These are phyloP conservation scores for Bergia sp. DNA, from an alignment of 92 coral and sea anemone genomes.

Conservation along the genomic window DNA sequence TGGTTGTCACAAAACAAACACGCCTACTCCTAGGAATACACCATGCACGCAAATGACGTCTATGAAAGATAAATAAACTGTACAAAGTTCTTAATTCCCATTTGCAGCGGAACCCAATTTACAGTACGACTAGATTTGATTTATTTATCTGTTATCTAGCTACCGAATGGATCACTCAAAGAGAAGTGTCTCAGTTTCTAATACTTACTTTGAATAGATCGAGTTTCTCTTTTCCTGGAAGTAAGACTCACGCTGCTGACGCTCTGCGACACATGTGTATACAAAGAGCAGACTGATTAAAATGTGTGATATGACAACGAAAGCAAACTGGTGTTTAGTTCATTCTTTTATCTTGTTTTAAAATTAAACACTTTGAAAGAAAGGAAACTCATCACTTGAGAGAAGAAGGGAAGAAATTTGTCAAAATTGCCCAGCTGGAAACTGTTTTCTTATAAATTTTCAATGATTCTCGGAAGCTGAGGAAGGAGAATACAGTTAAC, in stretches of 20 bases:
- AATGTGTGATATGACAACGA: background rate
- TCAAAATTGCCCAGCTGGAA: too few relatives aligned
- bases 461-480: background rate
- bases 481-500: background rate
- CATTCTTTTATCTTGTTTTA: background rate
- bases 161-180: background rate
- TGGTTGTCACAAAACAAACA: too few relatives aligned
- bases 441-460: background rate
- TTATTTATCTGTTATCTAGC: background rate
- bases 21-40: too few relatives aligned
- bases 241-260: background rate
- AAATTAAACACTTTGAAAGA: too few relatives aligned
- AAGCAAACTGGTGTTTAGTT: background rate
- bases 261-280: background rate
- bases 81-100: too few relatives aligned
- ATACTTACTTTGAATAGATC: constrained; percentile 24
- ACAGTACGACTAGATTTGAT: too few relatives aligned
- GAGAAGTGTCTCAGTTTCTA: background rate
- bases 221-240: constrained; percentile 9
- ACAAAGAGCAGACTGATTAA: background rate
- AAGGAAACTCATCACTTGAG: too few relatives aligned
- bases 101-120: too few relatives aligned
- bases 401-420: too few relatives aligned
- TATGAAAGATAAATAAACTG: too few relatives aligned
- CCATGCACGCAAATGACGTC: too few relatives aligned